phyloP scores from a whole-genome alignment of 1,140 invertebrate genomes.

The Drosophila funebris region DNA sequence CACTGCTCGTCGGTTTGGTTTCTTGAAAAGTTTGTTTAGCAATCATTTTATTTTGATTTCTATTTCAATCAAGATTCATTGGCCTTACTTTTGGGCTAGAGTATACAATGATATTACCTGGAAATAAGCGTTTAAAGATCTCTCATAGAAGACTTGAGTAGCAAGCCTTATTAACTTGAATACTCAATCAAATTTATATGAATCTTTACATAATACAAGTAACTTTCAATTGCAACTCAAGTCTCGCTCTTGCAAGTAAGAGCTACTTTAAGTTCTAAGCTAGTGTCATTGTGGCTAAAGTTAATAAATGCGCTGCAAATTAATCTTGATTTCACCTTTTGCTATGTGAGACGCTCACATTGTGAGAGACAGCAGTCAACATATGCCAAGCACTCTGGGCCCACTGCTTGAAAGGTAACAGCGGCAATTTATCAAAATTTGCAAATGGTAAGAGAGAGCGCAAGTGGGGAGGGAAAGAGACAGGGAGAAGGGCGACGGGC shows the following conservation, averaged over 20 bases:
- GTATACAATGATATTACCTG: too few species aligned
- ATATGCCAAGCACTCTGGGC: conserved; percentile 7
- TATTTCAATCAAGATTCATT: conserved; percentile 22
- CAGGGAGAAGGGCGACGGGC: neutral
- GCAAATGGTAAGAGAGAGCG: conserved; percentile 33
- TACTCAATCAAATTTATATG: too few species aligned
- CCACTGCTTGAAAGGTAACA: conserved; percentile 62
- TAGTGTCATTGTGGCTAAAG: neutral
- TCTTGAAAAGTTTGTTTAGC: conserved; percentile 14
- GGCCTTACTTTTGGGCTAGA: too few species aligned
- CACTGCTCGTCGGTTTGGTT: conserved; percentile 33
- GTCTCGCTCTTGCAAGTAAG: too few species aligned
- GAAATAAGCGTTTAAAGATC: too few species aligned
- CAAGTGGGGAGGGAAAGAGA: neutral
- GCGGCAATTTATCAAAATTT: conserved; percentile 81
- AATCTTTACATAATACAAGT: neutral
- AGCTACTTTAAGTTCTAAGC: neutral
- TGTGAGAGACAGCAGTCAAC: conserved; percentile 6
- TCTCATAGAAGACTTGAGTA: too few species aligned
- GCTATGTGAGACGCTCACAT: conserved; percentile 47
- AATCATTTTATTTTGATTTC: conserved; percentile 18
- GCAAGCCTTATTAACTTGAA: too few species aligned
- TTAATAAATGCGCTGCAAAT: conserved; percentile 25
- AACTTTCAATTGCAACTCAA: neutral
- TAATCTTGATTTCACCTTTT: conserved; percentile 73